Conservation (phyloP, 2,113 vertebrate species). For the Vulpes lagopus region DNA sequence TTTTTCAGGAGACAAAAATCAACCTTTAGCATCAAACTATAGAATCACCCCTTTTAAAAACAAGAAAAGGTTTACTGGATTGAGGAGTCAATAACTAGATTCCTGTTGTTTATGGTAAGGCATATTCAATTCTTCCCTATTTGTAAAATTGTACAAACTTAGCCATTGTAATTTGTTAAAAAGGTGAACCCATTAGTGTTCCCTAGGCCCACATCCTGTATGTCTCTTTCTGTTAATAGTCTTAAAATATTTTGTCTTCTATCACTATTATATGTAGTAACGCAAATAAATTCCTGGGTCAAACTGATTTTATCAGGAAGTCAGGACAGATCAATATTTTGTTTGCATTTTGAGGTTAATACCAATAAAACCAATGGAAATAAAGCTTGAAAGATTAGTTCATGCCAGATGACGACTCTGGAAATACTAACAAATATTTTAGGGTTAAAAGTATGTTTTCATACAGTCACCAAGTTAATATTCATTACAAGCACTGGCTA, state of each 20-base stretch:
- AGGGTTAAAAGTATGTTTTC: background rate
- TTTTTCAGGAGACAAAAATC: background rate
- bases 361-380: slow-evolving; percentile 67
- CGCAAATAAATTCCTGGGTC: slow-evolving; percentile 66
- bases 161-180: background rate
- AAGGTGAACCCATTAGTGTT: slow-evolving; percentile 9
- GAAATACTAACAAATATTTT: background rate
- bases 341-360: slow-evolving; percentile 68
- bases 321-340: slow-evolving; percentile 68
- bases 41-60: background rate
- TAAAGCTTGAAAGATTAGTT: slow-evolving; percentile 64
- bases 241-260: slow-evolving; percentile 75
- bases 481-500: slow-evolving; percentile 21
- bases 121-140: background rate
- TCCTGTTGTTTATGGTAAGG: background rate
- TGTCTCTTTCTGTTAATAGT: slow-evolving; percentile 60
- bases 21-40: background rate
- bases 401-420: background rate
- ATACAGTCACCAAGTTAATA: background rate
- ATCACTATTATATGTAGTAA: slow-evolving; percentile 13
- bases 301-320: slow-evolving; percentile 70
- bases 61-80: background rate
- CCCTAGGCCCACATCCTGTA: background rate
- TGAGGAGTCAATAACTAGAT: background rate
- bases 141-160: slow-evolving; percentile 11